phyloP scores from a whole-genome alignment of 2,888 invertebrate species.

The Macaria notata region DNA sequence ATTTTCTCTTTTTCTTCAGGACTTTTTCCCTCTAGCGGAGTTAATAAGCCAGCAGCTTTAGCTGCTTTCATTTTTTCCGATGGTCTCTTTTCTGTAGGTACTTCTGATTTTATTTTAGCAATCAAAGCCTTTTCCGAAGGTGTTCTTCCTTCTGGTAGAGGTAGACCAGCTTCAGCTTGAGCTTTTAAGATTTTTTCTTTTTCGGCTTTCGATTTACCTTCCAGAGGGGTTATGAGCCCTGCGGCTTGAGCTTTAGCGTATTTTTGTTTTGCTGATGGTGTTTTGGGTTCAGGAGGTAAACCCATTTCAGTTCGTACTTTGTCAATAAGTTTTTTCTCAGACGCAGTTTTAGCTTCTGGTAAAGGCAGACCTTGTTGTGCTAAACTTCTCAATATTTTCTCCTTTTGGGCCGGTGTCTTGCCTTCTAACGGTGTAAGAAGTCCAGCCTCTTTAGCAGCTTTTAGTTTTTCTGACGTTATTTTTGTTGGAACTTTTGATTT shows the following conservation, averaged over 20 bases:
- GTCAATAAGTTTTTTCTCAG: constrained; percentile 39
- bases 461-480: constrained; percentile 34
- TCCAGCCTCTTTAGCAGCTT: constrained; percentile 42
- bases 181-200: constrained; percentile 39
- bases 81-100: constrained; percentile 9
- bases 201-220: constrained; percentile 36
- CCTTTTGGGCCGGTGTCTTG: constrained; percentile 38
- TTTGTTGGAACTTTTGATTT: constrained; percentile 1
- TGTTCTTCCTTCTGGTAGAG: constrained; percentile 35
- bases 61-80: constrained; percentile 36
- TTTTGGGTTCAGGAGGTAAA: constrained; percentile 42
- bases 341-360: constrained; percentile 40
- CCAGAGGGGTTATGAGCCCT: constrained; percentile 34
- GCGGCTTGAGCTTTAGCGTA: constrained; percentile 33
- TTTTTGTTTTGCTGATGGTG: constrained; percentile 39
- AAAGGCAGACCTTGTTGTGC: constrained; percentile 36
- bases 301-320: constrained; percentile 39
- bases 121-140: constrained; percentile 35
- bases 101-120: constrained; percentile 6
- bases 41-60: constrained; percentile 37
- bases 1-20: constrained; percentile 43
- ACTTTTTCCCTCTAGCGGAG: constrained; percentile 39
- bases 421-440: constrained; percentile 40
- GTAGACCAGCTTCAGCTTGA: constrained; percentile 31
- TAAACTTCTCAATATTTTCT: constrained; percentile 39